These are phyloP conservation scores for Aplochiton taeniatus DNA, from an alignment of 2,797 vertebrate genomes.

Conservation along the genomic window DNA sequence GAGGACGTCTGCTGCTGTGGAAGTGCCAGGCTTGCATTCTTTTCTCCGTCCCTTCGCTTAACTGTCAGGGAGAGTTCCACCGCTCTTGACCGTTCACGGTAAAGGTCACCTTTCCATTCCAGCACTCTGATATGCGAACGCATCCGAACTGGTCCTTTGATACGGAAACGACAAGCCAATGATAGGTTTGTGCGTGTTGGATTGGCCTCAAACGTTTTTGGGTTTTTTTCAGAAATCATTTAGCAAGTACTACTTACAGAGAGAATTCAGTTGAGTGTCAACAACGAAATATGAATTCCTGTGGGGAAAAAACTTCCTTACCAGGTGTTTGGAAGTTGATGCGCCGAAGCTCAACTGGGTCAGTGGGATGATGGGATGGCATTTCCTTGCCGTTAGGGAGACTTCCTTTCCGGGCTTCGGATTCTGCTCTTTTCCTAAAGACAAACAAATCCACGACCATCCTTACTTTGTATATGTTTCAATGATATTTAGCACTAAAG, in stretches of 20 bases:
- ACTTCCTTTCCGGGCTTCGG: slow-evolving; percentile 95
- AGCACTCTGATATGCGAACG: too few relatives aligned
- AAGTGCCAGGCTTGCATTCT: slow-evolving; percentile 59
- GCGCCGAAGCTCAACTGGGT: slow-evolving; percentile 94
- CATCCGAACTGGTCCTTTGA: too few relatives aligned
- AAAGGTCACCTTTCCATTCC: slow-evolving; percentile 57
- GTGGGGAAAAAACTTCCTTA: slow-evolving; percentile 68
- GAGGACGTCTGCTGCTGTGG: slow-evolving; percentile 54
- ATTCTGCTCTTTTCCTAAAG: slow-evolving; percentile 93
- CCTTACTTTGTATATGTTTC: neutral
- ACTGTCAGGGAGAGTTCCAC: slow-evolving; percentile 38
- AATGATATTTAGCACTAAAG: too few relatives aligned
- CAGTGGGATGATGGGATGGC: slow-evolving; percentile 93
- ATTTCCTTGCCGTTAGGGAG: slow-evolving; percentile 96
- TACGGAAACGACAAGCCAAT: too few relatives aligned
- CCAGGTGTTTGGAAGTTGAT: slow-evolving; percentile 99
- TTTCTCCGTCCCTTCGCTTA: slow-evolving; percentile 37
- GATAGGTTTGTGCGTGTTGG: too few relatives aligned
- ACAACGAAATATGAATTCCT: slow-evolving; percentile 17
- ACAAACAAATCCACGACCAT: slow-evolving; percentile 15
- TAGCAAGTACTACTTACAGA: too few relatives aligned
- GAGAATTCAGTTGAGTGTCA: too few relatives aligned
- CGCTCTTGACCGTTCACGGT: slow-evolving; percentile 49
- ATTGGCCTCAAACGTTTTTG: too few relatives aligned
- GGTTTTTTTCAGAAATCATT: too few relatives aligned